Evolutionary conservation across 2,113 vertebrate genomes (phyloP), one percentile per base, ranked within the genome.

Genomic region (Pedetes capensis): DNA sequence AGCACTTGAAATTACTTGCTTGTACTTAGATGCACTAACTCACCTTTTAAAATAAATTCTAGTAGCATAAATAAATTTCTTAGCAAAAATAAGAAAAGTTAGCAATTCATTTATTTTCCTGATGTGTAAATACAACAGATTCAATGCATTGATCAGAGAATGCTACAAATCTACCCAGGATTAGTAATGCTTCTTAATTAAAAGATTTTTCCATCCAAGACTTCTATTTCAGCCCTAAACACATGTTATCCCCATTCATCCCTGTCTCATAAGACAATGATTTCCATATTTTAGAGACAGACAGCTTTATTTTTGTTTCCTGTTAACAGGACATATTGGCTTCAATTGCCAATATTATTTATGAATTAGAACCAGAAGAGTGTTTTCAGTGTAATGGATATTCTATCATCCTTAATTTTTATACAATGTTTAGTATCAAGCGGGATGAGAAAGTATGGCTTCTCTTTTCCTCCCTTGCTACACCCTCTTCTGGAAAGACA

Each of bases 151-250:
- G 8, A 93, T 93, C 90, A 91, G 66, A 91, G 55, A 83, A 71
- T 61, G 91, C 76, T 95, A 91, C 81, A 63, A 86, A 95, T 97
- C 96, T 96, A 89, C 72, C 66, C 89, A 94, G 96, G 92, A 97
- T 97, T 98, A 97, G 94, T 96, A 96, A 97, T 53, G 37, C 25
- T 96, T 98, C 95, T 97, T 97, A 98, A 98, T 97, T 97, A 97
- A 96, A 98, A 97, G 71, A 97, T 93, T 97, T 96, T 92, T 96
- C 63, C 85, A 97, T 93, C 90, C 9, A 0, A 97, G 97, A 98
- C 93, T 95, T 97, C 96, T 82, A 1, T 94, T 96, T 97, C 90
- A 96, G 83, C 94, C 93, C 94, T 95, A 97, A 97, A 97, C 90
- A 97, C 27, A 84, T 1, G 0, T 85, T 97, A 92, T 96, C 88